phyloP scores from a whole-genome alignment of 2,888 invertebrate genomes.

The Troilus luridus region DNA sequence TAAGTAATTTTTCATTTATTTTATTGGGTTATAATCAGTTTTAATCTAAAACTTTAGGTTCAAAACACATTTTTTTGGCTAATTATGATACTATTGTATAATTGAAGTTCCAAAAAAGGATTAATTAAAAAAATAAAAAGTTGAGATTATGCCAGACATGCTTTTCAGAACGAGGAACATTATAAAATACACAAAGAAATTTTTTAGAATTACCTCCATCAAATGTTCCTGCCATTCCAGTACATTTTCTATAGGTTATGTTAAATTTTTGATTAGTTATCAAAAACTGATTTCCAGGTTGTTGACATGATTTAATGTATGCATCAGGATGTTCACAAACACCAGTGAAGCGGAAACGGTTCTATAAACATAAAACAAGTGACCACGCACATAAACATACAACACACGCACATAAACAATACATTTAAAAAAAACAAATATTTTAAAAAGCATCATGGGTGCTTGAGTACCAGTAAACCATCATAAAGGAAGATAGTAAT shows the following conservation, averaged over 20 bases:
- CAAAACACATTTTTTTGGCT: no score
- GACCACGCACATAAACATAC: background rate
- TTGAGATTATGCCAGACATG: no score
- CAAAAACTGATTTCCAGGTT: constrained; percentile 94
- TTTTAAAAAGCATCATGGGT: no score
- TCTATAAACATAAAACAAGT: constrained; percentile 71
- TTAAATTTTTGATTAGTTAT: constrained; percentile 98
- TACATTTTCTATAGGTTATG: constrained; percentile 92
- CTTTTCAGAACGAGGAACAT: no score
- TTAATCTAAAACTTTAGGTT: no score
- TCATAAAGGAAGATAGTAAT: background rate
- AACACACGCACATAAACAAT: background rate
- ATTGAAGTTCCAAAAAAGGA: no score
- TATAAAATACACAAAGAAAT: no score
- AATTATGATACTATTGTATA: no score
- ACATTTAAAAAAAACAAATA: background rate
- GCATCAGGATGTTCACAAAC: constrained; percentile 92
- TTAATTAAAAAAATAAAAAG: no score
- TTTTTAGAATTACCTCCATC: constrained; percentile 76
- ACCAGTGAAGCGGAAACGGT: constrained; percentile 90
- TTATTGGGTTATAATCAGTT: no score
- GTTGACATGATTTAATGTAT: constrained; percentile 93
- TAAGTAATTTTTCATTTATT: no score
- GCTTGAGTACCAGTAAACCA: background rate
- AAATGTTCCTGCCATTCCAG: constrained; percentile 91